These are phyloP conservation scores for Drosophila navojoa DNA, from an alignment of 1,140 invertebrate species.

Conservation along the genomic window DNA sequence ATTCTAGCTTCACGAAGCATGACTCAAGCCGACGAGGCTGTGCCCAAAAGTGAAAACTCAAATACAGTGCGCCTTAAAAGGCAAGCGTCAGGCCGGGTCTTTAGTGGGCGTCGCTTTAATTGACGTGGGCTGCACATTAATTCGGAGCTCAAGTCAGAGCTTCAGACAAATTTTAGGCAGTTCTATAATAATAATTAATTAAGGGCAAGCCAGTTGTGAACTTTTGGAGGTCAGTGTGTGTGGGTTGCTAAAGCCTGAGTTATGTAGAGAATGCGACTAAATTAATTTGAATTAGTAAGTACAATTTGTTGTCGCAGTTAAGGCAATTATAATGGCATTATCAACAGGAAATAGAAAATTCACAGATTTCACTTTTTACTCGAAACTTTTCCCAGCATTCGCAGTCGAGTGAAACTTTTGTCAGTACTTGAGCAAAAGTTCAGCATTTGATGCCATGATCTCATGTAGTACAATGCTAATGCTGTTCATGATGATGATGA, in stretches of 20 bases:
- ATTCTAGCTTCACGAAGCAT: conserved; percentile 34
- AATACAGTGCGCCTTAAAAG: conserved; percentile 46
- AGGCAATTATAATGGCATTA: conserved; percentile 33
- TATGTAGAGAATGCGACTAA: conserved; percentile 4
- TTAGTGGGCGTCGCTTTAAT: conserved; percentile 63
- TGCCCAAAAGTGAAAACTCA: conserved; percentile 42
- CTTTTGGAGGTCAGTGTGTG: conserved; percentile 56
- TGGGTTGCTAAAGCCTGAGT: not conserved
- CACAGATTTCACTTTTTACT: conserved; percentile 45
- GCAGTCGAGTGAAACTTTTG: conserved; percentile 27
- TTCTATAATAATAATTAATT: conserved; percentile 55
- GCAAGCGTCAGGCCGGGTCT: conserved; percentile 20
- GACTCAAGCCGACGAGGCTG: conserved; percentile 53
- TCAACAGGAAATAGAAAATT: conserved; percentile 9
- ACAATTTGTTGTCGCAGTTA: not conserved
- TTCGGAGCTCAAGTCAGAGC: conserved; percentile 30
- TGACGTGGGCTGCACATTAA: conserved; percentile 65
- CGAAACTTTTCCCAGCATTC: conserved; percentile 38
- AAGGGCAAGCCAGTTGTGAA: conserved; percentile 49
- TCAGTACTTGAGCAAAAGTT: conserved; percentile 23
- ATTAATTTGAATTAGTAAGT: conserved; percentile 23
- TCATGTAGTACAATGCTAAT: conserved; percentile 43
- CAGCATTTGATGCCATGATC: conserved; percentile 59
- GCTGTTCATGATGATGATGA: conserved; percentile 9
- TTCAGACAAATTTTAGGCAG: conserved; percentile 17